A percentile compares a stretch with the other conserved stretches of the same genome.
These are phyloP conservation scores for Zosterops pallidus DNA, from an alignment of 2,113 vertebrate species.

Conservation along the genomic window DNA sequence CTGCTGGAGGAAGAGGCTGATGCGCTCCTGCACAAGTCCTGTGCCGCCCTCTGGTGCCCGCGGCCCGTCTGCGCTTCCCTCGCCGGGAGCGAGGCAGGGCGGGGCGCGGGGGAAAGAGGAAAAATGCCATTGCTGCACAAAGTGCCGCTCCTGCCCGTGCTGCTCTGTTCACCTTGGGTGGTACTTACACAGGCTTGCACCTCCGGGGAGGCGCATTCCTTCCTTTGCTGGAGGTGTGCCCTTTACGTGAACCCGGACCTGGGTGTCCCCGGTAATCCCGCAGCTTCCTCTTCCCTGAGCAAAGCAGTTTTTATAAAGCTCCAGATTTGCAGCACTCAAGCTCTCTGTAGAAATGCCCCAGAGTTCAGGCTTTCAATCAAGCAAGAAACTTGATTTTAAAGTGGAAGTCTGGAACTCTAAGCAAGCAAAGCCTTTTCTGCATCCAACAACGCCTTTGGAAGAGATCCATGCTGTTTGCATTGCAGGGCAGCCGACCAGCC, in stretches of 20 bases:
- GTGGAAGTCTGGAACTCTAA: not conserved
- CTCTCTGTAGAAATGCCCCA: not conserved
- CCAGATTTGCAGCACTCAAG: not conserved
- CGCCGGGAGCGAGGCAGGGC: not conserved
- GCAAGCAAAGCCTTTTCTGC: not conserved
- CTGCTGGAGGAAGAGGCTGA: fast-evolving
- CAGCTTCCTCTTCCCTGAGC: not conserved
- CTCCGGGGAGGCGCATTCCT: not conserved
- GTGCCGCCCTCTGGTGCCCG: conserved; percentile 28
- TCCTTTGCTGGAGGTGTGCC: not conserved
- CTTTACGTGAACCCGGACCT: fast-evolving
- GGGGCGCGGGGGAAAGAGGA: fast-evolving
- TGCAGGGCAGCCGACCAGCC: not conserved
- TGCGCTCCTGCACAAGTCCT: fast-evolving
- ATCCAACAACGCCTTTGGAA: not conserved
- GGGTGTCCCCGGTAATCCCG: not conserved
- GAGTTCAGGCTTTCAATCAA: not conserved
- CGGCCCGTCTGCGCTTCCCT: not conserved
- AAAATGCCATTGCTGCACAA: fast-evolving
- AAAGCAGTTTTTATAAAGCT: not conserved
- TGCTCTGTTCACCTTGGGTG: fast-evolving
- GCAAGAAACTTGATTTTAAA: not conserved
- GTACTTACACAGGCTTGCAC: not conserved
- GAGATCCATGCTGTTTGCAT: not conserved
- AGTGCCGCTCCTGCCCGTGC: fast-evolving